Conservation (phyloP, 2,113 vertebrate genomes). For the Brachionichthys hirsutus region DNA sequence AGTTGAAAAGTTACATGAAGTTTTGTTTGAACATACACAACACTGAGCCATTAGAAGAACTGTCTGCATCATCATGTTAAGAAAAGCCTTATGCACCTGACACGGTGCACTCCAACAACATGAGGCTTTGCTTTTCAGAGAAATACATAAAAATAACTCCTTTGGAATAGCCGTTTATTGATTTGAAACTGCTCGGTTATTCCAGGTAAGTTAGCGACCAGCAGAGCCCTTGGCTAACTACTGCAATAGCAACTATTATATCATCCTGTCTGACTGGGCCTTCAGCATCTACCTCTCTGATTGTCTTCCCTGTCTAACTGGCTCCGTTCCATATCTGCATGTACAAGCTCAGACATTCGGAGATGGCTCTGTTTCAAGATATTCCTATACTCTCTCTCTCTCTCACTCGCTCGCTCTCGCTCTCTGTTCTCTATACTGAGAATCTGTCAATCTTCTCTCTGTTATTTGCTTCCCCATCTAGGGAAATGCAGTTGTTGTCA, state of each 20-base stretch:
- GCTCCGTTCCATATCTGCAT: slow-evolving; percentile 32
- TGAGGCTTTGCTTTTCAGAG: slow-evolving; percentile 21
- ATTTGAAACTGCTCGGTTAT: slow-evolving; percentile 47
- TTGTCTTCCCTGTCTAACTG: slow-evolving; percentile 41
- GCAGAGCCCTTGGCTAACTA: slow-evolving; percentile 50
- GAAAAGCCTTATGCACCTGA: not conserved
- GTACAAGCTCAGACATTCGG: slow-evolving; percentile 42
- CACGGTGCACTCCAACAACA: slow-evolving; percentile 7
- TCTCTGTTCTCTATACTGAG: slow-evolving; percentile 15
- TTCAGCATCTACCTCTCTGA: slow-evolving; percentile 35
- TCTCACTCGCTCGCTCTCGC: slow-evolving; percentile 11
- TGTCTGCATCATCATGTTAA: not conserved
- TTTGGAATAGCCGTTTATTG: slow-evolving; percentile 36
- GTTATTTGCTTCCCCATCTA: not conserved
- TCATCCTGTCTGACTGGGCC: slow-evolving; percentile 23
- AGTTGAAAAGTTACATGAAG: not conserved
- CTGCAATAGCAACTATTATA: slow-evolving; percentile 38
- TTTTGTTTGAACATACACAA: not conserved
- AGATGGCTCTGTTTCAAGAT: slow-evolving; percentile 49
- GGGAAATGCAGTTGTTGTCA: slow-evolving; percentile 20
- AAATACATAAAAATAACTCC: slow-evolving; percentile 10
- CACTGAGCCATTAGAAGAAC: not conserved
- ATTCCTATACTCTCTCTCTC: slow-evolving; percentile 30
- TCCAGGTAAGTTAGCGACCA: slow-evolving; percentile 45
- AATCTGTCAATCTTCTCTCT: slow-evolving; percentile 8